These are phyloP conservation scores for Mythimna impura DNA, from an alignment of 2,888 invertebrate genomes.

Conservation along the genomic window DNA sequence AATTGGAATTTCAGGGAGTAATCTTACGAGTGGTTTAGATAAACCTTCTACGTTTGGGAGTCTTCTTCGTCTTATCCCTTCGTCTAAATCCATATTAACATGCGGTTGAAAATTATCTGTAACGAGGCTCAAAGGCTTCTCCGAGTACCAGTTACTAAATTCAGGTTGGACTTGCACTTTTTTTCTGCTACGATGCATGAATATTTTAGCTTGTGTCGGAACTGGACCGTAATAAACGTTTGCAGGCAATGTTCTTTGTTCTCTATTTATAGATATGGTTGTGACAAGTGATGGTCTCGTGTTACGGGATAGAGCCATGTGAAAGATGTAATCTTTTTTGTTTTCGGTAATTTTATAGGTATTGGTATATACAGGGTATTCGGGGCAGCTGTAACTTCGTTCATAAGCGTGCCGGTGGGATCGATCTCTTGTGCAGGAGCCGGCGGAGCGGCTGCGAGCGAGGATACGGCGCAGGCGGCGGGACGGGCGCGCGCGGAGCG, in stretches of 20 bases:
- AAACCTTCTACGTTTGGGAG: constrained; percentile 71
- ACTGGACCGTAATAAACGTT: constrained; percentile 64
- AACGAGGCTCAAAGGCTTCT: constrained; percentile 49
- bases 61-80: constrained; percentile 60
- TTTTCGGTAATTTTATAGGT: constrained; percentile 80
- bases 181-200: constrained; percentile 48
- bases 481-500: constrained; percentile 69
- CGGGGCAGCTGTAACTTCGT: constrained; percentile 81
- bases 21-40: constrained; percentile 57
- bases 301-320: constrained; percentile 67
- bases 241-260: constrained; percentile 58
- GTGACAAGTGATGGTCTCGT: constrained; percentile 49
- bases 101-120: constrained; percentile 52
- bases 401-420: constrained; percentile 75
- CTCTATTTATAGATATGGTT: constrained; percentile 56
- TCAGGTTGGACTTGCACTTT: constrained; percentile 39
- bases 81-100: constrained; percentile 31
- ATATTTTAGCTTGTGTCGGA: constrained; percentile 43
- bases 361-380: constrained; percentile 75
- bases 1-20: constrained; percentile 69
- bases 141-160: constrained; percentile 27
- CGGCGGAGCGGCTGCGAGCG: constrained; percentile 81
- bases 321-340: constrained; percentile 75
- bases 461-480: constrained; percentile 76
- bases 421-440: constrained; percentile 74